These are phyloP conservation scores for Dipodomys stephensi DNA, from an alignment of 2,113 vertebrate genomes.

Conservation along the genomic window DNA sequence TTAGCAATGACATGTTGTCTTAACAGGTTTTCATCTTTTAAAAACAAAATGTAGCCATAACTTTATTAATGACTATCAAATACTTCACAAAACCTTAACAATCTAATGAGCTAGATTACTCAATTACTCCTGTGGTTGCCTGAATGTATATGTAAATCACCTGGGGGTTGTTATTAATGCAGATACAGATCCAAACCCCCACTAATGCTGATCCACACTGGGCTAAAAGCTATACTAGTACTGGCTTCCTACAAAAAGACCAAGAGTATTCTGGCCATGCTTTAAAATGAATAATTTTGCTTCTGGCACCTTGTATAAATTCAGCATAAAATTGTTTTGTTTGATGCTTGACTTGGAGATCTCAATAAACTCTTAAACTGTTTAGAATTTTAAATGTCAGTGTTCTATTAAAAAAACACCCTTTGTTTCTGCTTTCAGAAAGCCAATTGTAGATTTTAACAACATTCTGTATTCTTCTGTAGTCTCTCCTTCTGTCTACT, in stretches of 20 bases:
- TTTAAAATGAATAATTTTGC: background rate
- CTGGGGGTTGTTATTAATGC: background rate
- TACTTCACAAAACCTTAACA: background rate
- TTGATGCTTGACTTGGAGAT: background rate
- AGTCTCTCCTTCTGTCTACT: background rate
- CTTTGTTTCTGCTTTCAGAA: background rate
- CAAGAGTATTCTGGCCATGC: background rate
- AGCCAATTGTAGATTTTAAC: constrained; percentile 21
- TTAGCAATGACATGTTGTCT: background rate
- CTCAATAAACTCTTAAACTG: background rate
- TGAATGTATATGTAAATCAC: background rate
- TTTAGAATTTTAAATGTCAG: constrained; percentile 29
- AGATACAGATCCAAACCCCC: background rate
- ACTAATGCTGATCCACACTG: background rate
- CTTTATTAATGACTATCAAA: constrained; percentile 4
- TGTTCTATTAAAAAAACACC: background rate
- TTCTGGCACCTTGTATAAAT: background rate
- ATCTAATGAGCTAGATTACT: background rate
- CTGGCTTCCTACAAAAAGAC: background rate
- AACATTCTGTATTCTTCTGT: background rate
- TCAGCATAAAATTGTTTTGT: constrained; percentile 30
- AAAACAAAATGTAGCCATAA: constrained; percentile 47
- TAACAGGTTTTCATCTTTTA: constrained; percentile 24
- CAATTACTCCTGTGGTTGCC: constrained; percentile 20
- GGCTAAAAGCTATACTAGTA: background rate